Evolutionary conservation across 2,888 invertebrate genomes (phyloP).

Genomic region (Plutella xylostella): DNA sequence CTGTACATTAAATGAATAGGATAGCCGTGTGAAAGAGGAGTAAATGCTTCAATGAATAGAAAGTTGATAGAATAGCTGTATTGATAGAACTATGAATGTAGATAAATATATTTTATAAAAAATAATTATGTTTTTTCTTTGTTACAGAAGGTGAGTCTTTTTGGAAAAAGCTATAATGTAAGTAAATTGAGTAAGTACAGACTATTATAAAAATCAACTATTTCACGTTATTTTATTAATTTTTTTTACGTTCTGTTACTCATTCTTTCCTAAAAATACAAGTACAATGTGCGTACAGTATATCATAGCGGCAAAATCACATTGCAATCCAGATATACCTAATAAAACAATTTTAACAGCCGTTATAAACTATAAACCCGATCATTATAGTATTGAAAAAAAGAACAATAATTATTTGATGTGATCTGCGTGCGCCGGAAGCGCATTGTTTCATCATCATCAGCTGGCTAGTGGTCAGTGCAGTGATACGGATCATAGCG

Average conservation of each 20-base stretch:
- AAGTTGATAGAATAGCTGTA: no score
- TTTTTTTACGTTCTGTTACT: no score
- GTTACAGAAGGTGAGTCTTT: conserved; percentile 63
- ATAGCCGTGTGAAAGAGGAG: no score
- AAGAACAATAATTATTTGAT: conserved; percentile 4
- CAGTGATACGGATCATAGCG: conserved; percentile 24
- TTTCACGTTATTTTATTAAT: no score
- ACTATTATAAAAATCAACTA: no score
- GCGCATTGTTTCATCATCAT: conserved; percentile 39
- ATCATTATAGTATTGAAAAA: background rate
- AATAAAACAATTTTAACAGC: background rate
- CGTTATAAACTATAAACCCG: background rate
- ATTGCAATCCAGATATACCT: background rate
- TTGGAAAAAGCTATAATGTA: conserved; percentile 18
- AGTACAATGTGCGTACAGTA: background rate
- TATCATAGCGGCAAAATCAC: background rate
- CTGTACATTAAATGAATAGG: no score
- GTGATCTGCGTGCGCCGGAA: conserved; percentile 21
- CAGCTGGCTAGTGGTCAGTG: no score
- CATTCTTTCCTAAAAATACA: no score
- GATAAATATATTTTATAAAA: conserved; percentile 25
- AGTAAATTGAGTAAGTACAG: no score
- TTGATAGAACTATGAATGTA: no score
- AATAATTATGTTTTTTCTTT: conserved; percentile 27
- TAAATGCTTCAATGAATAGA: no score